Evolutionary conservation across 30 jellyfish, hydroid and myxozoan genomes (phyloP), one percentile per base, ranked within the genome.

Genomic region (Rhopilema esculentum): DNA sequence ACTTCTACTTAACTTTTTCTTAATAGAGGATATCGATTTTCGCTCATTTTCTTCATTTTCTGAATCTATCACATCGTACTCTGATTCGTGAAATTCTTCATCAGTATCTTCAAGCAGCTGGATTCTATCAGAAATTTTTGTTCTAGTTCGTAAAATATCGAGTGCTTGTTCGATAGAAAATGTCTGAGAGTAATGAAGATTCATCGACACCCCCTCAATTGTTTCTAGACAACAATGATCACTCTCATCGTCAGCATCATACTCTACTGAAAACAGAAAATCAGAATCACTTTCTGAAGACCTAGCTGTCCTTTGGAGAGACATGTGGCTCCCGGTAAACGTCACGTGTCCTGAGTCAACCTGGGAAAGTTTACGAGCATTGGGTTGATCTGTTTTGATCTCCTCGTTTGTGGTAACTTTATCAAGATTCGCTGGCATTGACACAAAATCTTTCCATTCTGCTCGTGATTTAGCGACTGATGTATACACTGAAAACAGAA

Each of bases 231-330:
- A 29, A 49, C 83, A 66, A 19, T 63, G 86, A 26, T 96, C 99
- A 66, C 91, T 75, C 51, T 96, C 99, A 69, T 91, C 96, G 72
- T 96, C 99, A 16, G 99, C 99, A 72, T 96, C 99, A 84, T 96
- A 96, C 30, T 91, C 91, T 24, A 31, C 75, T 62, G 94, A 74
- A 27, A 23, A 25, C 70, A 26, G 51, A 63, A 25, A 50, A 29
- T 96, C 98, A 61, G 80, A 93, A 24, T 91, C 97, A 50, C 94
- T 84, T 72, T 72, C 85, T 20, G 91, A 80, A 25, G 89, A 40
- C 24, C 80, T 19, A 9, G 82, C 28, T 19, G 32, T 68, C 52
- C 70, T 72, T 22, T 61, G 80, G 15, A 73, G 66, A 12, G 97
- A 88, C 40, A 57, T 83, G 30, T 70, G 87, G 29, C 97, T 84